Evolutionary conservation across 23 tunicate species (phyloP), one percentile per base, ranked within the genome.

Genomic region (Diplosoma virens): DNA sequence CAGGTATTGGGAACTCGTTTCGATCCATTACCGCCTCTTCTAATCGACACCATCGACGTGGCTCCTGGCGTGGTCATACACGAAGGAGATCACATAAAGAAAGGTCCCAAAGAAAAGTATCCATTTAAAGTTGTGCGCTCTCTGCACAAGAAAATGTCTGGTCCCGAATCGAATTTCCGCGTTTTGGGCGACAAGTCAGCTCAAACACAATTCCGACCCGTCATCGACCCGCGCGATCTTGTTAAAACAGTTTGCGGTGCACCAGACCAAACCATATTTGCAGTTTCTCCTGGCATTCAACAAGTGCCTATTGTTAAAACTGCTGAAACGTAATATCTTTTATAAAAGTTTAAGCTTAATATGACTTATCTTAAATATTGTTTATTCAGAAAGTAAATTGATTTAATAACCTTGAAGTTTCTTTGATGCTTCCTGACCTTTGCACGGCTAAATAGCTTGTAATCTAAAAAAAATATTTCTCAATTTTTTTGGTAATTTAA

Each of bases 41-140:
- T 92, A 9, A 92, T 92, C 30, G 97, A 92, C 26, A 79, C 93
- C 33, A 92, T 92, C 23, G 97, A 92, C 63, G 97, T 87, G 0
- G 81, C 91, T 2, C 97, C 97, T 28, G 97, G 97, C 7, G 97
- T 92, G 6, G 82, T 89, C 66, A 82, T 89, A 18, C 66, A 76
- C 28, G 96, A 89, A 63, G 84, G 88, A 65, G 96, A 79, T 5
- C 88, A 82, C 60, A 48, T 78, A 1, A 89, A 89, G 71, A 64
- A 50, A 32, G 96, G 96, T 17, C 80, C 96, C 18, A 65, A 61
- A n/a, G 80, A 79, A 33, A 48, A 61, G 17, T 70, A 47, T 64
- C 79, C 84, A 11, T 28, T 34, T 20, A 65, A 76, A 14, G 36
- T 76, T 1, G 37, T 32, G 23, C 47, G 37, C 25, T 75, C 60